A percentile compares a stretch with the other conserved stretches of the same genome.
phyloP scores from a whole-genome alignment of 1,140 invertebrate species.

The Hypothenemus hampei region DNA sequence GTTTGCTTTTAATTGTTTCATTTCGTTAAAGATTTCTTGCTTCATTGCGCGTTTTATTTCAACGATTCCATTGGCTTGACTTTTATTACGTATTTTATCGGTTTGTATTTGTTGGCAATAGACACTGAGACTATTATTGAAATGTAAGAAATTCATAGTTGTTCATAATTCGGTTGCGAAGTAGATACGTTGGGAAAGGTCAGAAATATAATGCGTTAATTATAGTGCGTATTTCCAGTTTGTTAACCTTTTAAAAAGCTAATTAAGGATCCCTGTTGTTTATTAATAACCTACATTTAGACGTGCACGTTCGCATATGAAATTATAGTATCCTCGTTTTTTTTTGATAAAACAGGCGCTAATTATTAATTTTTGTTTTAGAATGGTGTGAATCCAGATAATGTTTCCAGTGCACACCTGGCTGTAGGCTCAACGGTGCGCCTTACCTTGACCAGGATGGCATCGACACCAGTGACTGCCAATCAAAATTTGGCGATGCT shows the following conservation, averaged over 20 bases:
- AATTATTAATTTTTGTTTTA: slow-evolving; percentile 28
- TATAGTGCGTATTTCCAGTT: slow-evolving; percentile 2
- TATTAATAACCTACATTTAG: no score
- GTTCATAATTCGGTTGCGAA: background rate
- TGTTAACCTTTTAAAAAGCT: slow-evolving; percentile 1
- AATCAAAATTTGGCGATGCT: slow-evolving; percentile 32
- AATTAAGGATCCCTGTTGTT: background rate
- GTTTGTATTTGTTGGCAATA: no score
- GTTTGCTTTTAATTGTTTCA: slow-evolving; percentile 2
- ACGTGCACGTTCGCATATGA: no score
- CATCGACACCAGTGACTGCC: slow-evolving; percentile 37
- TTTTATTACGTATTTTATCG: no score
- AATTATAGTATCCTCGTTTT: no score
- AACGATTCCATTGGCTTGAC: no score
- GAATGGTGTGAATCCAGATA: slow-evolving; percentile 24
- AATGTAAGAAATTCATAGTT: no score
- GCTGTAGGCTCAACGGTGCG: slow-evolving; percentile 38
- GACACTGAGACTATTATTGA: no score
- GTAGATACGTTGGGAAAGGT: slow-evolving; percentile 8
- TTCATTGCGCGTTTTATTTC: background rate
- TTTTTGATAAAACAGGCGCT: no score
- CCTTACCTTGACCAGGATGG: slow-evolving; percentile 42
- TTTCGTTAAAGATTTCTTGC: slow-evolving; percentile 5
- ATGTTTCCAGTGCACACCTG: slow-evolving; percentile 30
- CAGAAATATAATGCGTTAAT: slow-evolving; percentile 5